phyloP scores from a whole-genome alignment of 2,888 invertebrate species.

The Balanococcus diminutus region DNA sequence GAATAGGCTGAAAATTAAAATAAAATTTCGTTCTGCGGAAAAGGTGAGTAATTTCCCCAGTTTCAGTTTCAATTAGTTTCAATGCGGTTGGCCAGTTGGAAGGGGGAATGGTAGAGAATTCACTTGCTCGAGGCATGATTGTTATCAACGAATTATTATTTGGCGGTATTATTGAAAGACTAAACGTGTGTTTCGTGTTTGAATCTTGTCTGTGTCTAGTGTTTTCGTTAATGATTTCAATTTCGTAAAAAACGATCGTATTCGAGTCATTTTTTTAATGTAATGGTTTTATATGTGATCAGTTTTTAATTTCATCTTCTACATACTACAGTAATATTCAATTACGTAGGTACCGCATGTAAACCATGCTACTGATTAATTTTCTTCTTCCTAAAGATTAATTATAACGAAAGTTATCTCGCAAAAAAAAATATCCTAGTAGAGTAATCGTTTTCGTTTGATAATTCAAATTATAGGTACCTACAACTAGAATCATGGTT shows the following conservation, averaged over 20 bases:
- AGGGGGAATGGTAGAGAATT: neutral
- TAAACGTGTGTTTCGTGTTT: neutral
- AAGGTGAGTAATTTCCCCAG: too few relatives aligned
- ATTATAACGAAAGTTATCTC: too few relatives aligned
- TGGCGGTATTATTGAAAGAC: neutral
- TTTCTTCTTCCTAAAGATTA: too few relatives aligned
- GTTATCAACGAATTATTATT: neutral
- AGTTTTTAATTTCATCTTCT: neutral
- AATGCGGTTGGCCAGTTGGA: neutral
- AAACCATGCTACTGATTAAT: too few relatives aligned
- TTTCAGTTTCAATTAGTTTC: too few relatives aligned
- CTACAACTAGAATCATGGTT: conserved; percentile 61
- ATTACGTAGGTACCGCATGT: too few relatives aligned
- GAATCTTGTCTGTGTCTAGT: neutral
- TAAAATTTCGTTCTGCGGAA: too few relatives aligned
- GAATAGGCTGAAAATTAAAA: too few relatives aligned
- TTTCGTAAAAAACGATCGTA: neutral
- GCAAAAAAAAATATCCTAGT: neutral
- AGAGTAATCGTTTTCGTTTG: neutral
- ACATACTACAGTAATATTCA: too few relatives aligned
- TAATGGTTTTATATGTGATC: neutral
- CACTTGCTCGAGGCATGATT: neutral
- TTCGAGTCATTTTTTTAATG: neutral
- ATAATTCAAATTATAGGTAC: neutral
- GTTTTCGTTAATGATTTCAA: neutral